These are phyloP conservation scores for Atrichornis clamosus DNA, from an alignment of 2,113 vertebrate species.

Conservation along the genomic window DNA sequence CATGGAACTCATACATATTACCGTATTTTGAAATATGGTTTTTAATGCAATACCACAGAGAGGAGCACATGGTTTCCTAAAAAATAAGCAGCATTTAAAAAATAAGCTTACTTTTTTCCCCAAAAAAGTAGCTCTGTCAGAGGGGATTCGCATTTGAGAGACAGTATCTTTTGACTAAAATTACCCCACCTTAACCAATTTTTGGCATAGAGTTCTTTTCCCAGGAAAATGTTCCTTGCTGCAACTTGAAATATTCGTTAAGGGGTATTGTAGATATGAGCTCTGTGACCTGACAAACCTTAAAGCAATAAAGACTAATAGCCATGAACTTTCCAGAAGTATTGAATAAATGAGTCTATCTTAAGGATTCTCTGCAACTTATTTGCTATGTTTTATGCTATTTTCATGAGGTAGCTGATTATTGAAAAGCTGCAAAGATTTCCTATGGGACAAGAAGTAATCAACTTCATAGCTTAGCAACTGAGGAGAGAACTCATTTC, in stretches of 20 bases:
- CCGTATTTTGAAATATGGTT: neutral
- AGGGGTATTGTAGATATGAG: neutral
- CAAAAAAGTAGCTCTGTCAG: neutral
- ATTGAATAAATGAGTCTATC: neutral
- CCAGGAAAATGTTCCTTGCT: neutral
- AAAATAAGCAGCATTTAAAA: neutral
- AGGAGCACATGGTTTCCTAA: neutral
- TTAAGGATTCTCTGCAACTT: neutral
- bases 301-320: neutral
- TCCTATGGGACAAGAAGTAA: neutral
- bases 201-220: neutral
- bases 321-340: neutral
- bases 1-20: neutral
- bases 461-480: neutral
- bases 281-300: neutral
- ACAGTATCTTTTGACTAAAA: neutral
- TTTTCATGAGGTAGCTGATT: neutral
- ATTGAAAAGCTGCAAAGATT: neutral
- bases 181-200: neutral
- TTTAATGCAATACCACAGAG: neutral
- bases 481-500: neutral
- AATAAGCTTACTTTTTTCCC: neutral
- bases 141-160: rapidly evolving
- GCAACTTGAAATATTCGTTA: neutral
- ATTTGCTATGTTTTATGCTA: neutral